Conservation (phyloP, 2,888 invertebrate genomes). For the Drosophila tanythrix region DNA sequence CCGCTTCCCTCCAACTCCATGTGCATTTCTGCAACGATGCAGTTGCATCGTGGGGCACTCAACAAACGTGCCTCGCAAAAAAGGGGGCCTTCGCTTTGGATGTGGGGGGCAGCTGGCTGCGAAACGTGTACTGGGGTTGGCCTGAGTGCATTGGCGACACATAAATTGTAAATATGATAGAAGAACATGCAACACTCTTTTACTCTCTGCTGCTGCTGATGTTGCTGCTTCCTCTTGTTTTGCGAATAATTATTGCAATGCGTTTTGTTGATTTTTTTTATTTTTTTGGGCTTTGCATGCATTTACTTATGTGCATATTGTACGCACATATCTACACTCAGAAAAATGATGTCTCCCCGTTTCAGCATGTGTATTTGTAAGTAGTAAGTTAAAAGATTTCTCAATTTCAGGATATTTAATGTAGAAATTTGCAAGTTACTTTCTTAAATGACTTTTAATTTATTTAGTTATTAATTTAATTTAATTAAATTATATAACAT, state of each 20-base stretch:
- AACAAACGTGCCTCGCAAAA: conserved; percentile 8
- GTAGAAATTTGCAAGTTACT: not conserved
- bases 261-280: conserved; percentile 35
- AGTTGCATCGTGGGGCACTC: conserved; percentile 24
- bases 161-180: conserved; percentile 78
- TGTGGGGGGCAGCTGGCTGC: conserved; percentile 12
- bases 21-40: conserved; percentile 46
- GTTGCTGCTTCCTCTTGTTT: conserved; percentile 28
- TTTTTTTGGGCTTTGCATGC: conserved; percentile 19
- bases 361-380: not conserved
- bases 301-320: conserved; percentile 15
- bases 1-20: conserved; percentile 16
- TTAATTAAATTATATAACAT: too few species aligned
- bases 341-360: not conserved
- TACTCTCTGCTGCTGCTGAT: conserved; percentile 6
- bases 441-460: not conserved
- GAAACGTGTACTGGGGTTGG: conserved; percentile 32
- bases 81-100: conserved; percentile 6
- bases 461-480: not conserved
- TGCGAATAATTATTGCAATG: conserved; percentile 52
- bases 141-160: conserved; percentile 73
- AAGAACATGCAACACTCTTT: conserved; percentile 68
- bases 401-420: not conserved
- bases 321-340: conserved; percentile 11
- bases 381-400: not conserved